Conservation (phyloP, 2,797 vertebrate genomes). For the Phylloscopus collybita region DNA sequence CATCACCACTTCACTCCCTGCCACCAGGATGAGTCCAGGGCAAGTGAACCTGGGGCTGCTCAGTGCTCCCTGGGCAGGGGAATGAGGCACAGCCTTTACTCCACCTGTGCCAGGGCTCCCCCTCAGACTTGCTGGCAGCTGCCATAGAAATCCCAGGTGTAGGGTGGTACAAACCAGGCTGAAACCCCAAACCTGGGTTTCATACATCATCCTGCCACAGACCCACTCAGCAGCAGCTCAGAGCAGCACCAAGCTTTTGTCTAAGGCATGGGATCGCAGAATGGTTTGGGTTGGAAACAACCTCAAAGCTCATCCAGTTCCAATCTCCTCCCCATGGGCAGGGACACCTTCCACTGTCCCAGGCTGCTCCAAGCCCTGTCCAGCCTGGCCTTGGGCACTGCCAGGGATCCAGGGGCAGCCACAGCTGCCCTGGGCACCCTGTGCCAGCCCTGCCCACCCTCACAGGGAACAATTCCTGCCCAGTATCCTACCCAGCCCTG, state of each 20-base stretch:
- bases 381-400: neutral
- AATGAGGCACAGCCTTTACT: accelerated
- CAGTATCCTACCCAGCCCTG: too few species aligned
- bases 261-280: too few species aligned
- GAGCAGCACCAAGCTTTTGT: neutral
- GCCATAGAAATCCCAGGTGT: neutral
- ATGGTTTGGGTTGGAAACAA: neutral
- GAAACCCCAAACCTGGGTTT: neutral
- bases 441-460: neutral
- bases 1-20: neutral
- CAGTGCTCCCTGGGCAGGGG: neutral
- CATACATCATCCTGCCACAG: neutral
- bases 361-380: accelerated
- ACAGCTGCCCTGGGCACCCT: neutral
- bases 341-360: accelerated
- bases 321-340: neutral
- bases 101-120: accelerated
- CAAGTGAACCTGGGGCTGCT: neutral
- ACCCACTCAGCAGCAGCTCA: neutral
- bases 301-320: neutral
- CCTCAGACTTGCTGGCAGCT: neutral
- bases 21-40: neutral
- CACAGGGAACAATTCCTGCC: accelerated
- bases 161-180: neutral
- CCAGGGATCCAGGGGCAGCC: neutral